A percentile compares a stretch with the other conserved stretches of the same genome.
These are phyloP conservation scores for Elachura formosa DNA, from an alignment of 2,113 vertebrate genomes.

Conservation along the genomic window DNA sequence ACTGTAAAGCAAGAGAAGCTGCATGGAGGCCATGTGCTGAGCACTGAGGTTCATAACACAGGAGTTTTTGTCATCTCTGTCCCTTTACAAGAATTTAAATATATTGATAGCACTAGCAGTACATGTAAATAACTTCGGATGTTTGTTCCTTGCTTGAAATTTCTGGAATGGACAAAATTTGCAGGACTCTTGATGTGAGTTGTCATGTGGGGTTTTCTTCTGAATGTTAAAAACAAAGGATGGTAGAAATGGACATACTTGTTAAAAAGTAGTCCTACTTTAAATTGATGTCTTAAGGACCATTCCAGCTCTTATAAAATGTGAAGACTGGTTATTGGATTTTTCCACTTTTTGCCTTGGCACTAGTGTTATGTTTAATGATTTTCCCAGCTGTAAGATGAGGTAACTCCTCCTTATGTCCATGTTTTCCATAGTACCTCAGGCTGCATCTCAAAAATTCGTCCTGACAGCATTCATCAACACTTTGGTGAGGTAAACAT, in stretches of 20 bases:
- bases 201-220: not conserved
- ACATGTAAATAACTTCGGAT: not conserved
- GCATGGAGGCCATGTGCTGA: not conserved
- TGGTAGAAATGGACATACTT: not conserved
- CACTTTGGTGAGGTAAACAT: not conserved
- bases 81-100: not conserved
- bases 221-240: not conserved
- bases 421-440: not conserved
- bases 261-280: not conserved
- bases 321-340: not conserved
- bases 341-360: not conserved
- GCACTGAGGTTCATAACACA: rapidly evolving
- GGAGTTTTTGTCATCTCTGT: not conserved
- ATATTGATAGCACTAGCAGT: not conserved
- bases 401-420: not conserved
- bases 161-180: not conserved
- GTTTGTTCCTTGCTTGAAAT: not conserved
- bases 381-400: not conserved
- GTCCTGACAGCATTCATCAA: not conserved
- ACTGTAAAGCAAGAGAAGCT: not conserved
- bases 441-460: not conserved
- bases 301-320: not conserved
- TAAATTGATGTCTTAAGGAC: not conserved
- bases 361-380: not conserved
- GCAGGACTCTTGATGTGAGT: not conserved